phyloP scores from a whole-genome alignment of 2,113 vertebrate species.

The Scomber scombrus region DNA sequence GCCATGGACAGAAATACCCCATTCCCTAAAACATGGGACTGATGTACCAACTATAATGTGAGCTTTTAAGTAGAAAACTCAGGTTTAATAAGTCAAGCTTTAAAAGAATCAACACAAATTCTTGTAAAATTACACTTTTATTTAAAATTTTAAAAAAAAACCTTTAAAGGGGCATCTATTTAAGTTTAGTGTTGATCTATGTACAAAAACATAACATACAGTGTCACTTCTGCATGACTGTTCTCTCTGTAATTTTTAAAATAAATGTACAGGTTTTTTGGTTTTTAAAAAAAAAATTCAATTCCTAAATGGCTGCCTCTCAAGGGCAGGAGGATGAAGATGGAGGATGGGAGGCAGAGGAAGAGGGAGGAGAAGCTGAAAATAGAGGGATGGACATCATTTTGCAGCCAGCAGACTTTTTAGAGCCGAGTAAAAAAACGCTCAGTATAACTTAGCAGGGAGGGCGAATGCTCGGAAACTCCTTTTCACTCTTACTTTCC shows the following conservation, averaged over 20 bases:
- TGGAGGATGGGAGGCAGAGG: slow-evolving; percentile 31
- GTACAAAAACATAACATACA: neutral
- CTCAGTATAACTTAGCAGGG: slow-evolving; percentile 43
- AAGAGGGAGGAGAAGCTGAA: slow-evolving; percentile 74
- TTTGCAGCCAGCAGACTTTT: slow-evolving; percentile 52
- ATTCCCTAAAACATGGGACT: slow-evolving; percentile 55
- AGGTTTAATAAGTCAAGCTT: neutral
- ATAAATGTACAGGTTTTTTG: too few species aligned
- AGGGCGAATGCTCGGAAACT: slow-evolving; percentile 51
- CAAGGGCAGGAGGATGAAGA: slow-evolving; percentile 12
- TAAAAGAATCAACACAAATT: neutral
- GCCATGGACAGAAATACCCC: slow-evolving; percentile 76
- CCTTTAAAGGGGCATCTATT: neutral
- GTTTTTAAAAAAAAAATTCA: neutral
- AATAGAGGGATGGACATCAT: slow-evolving; percentile 72
- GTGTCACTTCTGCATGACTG: neutral
- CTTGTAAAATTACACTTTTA: neutral
- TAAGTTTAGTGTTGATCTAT: neutral
- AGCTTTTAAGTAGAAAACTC: neutral
- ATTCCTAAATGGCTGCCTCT: neutral
- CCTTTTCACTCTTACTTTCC: slow-evolving; percentile 67
- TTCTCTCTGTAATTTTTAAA: neutral
- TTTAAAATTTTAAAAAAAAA: neutral
- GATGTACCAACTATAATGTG: slow-evolving; percentile 28
- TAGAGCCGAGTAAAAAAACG: slow-evolving; percentile 29